These are phyloP conservation scores for Zaprionus capensis DNA, from an alignment of 1,140 invertebrate genomes.

Conservation along the genomic window DNA sequence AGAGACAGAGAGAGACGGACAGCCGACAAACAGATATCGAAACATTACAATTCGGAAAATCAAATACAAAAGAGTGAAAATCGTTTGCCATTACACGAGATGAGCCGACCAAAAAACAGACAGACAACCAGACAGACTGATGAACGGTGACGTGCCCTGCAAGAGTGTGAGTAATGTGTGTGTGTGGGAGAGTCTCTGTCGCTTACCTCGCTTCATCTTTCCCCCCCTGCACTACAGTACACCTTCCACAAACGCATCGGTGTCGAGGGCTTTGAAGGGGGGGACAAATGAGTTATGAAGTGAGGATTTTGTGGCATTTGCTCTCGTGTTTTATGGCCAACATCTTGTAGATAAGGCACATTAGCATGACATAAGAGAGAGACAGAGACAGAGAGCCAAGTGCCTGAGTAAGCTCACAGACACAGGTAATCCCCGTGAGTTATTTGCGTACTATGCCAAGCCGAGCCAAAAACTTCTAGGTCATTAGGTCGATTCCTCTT, in stretches of 20 bases:
- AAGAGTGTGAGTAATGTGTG: not conserved
- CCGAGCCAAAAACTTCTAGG: constrained; percentile 50
- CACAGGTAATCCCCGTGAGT: constrained; percentile 8
- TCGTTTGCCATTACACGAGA: constrained; percentile 68
- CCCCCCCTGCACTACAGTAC: not conserved
- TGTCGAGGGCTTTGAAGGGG: constrained; percentile 8
- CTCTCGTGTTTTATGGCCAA: constrained; percentile 56
- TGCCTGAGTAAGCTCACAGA: not conserved
- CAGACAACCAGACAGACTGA: not conserved
- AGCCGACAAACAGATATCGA: constrained; percentile 32
- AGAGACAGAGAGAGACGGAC: not conserved
- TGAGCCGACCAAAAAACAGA: constrained; percentile 55
- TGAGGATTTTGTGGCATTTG: constrained; percentile 75
- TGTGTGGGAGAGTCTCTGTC: constrained; percentile 2
- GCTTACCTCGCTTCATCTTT: not conserved
- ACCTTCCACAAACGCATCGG: not conserved
- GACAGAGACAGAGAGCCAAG: not conserved
- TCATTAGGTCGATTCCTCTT: constrained; percentile 58
- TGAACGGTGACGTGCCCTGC: not conserved
- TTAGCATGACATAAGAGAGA: constrained; percentile 15
- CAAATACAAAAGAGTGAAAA: constrained; percentile 78
- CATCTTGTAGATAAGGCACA: constrained; percentile 29
- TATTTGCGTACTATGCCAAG: not conserved
- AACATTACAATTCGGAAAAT: constrained; percentile 67
- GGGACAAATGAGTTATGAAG: constrained; percentile 76